phyloP scores from a whole-genome alignment of 2,113 vertebrate genomes.

The Vidua macroura region DNA sequence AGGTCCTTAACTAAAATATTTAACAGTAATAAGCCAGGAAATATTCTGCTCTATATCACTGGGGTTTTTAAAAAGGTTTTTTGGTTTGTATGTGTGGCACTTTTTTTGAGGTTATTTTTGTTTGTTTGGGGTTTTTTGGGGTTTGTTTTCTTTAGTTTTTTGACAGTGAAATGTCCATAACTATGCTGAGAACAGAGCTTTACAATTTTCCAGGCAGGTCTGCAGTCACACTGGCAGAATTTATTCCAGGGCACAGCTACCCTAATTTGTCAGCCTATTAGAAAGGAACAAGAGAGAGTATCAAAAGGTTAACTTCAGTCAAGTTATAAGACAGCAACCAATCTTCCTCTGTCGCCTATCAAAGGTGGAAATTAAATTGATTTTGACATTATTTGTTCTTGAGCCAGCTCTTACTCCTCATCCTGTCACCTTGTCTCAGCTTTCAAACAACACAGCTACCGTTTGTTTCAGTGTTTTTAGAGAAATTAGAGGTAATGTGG shows the following conservation, averaged over 20 bases:
- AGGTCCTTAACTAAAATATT: not conserved
- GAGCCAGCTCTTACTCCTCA: conserved; percentile 1
- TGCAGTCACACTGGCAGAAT: not conserved
- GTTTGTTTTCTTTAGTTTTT: not conserved
- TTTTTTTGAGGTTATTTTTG: not conserved
- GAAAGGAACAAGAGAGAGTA: not conserved
- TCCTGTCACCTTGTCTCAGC: not conserved
- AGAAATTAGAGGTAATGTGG: not conserved
- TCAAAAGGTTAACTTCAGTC: not conserved
- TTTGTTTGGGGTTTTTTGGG: not conserved
- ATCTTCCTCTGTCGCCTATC: not conserved
- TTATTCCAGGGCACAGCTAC: not conserved
- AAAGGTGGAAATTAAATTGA: not conserved
- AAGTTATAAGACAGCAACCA: not conserved
- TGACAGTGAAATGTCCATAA: not conserved
- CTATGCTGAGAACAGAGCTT: not conserved
- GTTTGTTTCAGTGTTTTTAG: not conserved
- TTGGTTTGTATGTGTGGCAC: accelerated
- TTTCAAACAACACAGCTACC: not conserved
- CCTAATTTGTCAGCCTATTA: not conserved
- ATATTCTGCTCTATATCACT: not conserved
- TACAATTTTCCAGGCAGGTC: not conserved
- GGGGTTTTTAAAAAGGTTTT: accelerated
- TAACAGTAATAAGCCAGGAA: not conserved
- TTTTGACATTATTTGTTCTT: conserved; percentile 12